Conservation (phyloP, 1,140 invertebrate genomes). For the Zaprionus ghesquierei region DNA sequence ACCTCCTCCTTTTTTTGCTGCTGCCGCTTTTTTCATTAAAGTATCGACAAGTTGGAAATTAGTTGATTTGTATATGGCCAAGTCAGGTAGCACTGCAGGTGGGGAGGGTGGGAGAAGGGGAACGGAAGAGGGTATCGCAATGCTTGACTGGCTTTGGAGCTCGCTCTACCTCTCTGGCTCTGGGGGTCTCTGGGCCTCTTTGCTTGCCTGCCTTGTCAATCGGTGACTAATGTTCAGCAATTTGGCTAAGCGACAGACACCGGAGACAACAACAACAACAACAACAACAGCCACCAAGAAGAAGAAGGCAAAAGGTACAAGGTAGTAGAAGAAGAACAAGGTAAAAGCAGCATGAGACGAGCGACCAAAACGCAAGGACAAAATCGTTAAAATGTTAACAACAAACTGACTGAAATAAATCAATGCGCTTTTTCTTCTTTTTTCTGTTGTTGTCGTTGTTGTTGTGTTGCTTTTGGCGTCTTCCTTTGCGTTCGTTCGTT, state of each 20-base stretch:
- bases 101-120: background rate
- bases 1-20: background rate
- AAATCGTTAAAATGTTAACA: conserved; percentile 81
- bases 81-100: conserved; percentile 24
- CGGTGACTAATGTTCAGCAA: conserved; percentile 80
- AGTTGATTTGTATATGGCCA: conserved; percentile 69
- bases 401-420: conserved; percentile 77
- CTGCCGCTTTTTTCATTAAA: conserved; percentile 56
- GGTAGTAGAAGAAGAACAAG: background rate
- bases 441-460: background rate
- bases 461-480: background rate
- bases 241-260: conserved; percentile 79
- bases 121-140: conserved; percentile 23
- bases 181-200: conserved; percentile 28
- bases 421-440: conserved; percentile 62
- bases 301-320: background rate
- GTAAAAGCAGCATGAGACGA: background rate
- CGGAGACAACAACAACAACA: conserved; percentile 36
- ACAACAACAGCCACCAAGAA: background rate
- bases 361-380: conserved; percentile 71
- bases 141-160: conserved; percentile 26
- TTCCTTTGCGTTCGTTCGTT: conserved; percentile 36
- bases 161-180: background rate
- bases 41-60: conserved; percentile 71
- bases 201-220: conserved; percentile 67